These are phyloP conservation scores for Ceramica pisi DNA, from an alignment of 2,888 invertebrate species.

Conservation along the genomic window DNA sequence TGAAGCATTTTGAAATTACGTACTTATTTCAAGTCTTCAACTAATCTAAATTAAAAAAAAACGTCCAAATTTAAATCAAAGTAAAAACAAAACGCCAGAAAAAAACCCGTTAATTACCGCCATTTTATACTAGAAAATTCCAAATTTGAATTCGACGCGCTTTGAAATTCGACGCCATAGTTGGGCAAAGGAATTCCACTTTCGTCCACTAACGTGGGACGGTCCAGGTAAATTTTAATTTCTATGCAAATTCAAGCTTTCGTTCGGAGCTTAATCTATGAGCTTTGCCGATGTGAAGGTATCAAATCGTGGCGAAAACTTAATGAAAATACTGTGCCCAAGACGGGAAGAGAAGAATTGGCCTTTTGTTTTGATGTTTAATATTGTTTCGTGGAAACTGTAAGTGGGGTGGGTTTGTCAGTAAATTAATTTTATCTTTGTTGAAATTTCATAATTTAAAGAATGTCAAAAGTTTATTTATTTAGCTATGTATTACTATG, in stretches of 20 bases:
- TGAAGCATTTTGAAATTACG: constrained; percentile 72
- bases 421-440: neutral
- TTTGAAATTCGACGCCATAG: constrained; percentile 77
- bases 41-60: too few species aligned
- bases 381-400: constrained; percentile 20
- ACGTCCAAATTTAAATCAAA: too few species aligned
- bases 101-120: constrained; percentile 64
- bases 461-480: too few species aligned
- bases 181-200: constrained; percentile 83
- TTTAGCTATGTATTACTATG: too few species aligned
- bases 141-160: constrained; percentile 74
- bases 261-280: constrained; percentile 87
- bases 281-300: constrained; percentile 84
- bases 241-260: constrained; percentile 90
- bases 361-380: constrained; percentile 53
- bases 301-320: constrained; percentile 85
- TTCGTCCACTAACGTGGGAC: constrained; percentile 81
- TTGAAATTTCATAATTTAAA: neutral
- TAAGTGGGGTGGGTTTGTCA: neutral
- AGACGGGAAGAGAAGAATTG: constrained; percentile 60
- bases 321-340: constrained; percentile 84
- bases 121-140: constrained; percentile 69
- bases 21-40: too few species aligned
- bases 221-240: constrained; percentile 90
- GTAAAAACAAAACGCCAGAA: constrained; percentile 27